Evolutionary conservation across 2,888 invertebrate species (phyloP), one percentile per base, ranked within the genome.

Genomic region (Lasioglossum leucozonium): DNA sequence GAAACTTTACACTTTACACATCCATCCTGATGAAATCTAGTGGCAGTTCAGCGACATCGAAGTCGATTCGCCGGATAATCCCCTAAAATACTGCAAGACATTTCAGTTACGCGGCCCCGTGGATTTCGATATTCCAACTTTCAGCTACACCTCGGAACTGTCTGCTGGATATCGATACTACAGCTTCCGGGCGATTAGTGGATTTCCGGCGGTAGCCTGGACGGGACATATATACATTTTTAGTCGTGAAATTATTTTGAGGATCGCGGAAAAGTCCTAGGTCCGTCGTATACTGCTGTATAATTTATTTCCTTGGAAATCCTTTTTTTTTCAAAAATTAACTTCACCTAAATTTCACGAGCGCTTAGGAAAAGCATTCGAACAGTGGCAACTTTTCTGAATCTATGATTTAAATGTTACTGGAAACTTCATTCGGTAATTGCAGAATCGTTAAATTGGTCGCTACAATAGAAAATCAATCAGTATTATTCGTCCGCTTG

Each of bases 31-130:
- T 84, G 77, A 81, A 84, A 89, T 84, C 80, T 72, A 73, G 58
- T 62, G 73, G 69, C 76, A 86, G 82, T 51, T 62, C 30, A 18
- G 62, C 79, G 82, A 81, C 81, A 73, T 84, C 44, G 79, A 77
- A 84, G 79, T 72, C 83, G 82, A 89, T 87, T 76, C 81, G 51
- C 30, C 83, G 81, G 77, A 85, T 89, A 87, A 89, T 87, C 89
- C 77, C 58, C 78, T 75, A 82, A 86, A 84, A 88, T 74, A 79
- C 69, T 87, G 67, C 78, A 5, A 69, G 78, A 81, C 79, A 78
- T 76, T 65, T 40, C 55, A 72, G 79, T 79, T 81, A 78, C 67
- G 30, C 62, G 77, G 72, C 42, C 55, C 51, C 77, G 65, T 18
- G 65, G 77, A 87, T 77, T 82, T 87, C 76, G 42, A 26, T 37